Conservation (phyloP, 2,888 invertebrate genomes). For the Entomobrya multifasciata region DNA sequence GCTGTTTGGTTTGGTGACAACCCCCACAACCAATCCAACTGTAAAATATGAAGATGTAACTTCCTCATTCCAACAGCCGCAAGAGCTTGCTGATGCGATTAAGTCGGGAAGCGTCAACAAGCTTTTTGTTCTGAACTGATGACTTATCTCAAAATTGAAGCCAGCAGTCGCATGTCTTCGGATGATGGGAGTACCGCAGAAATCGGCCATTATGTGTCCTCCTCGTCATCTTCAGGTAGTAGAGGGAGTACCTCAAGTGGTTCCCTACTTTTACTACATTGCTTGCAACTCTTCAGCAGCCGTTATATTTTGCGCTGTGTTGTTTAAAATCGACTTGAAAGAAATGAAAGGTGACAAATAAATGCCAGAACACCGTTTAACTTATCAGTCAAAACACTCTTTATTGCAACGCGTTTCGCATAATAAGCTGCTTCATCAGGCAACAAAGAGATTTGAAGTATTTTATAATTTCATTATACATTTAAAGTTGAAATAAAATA, state of each 20-base stretch:
- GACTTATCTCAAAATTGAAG: constrained; percentile 2
- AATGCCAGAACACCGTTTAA: no score
- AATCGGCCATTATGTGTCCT: constrained; percentile 1
- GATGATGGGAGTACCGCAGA: constrained; percentile 47
- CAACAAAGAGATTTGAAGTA: no score
- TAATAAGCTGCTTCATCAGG: no score
- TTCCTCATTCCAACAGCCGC: constrained; percentile 78
- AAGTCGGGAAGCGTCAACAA: constrained; percentile 30
- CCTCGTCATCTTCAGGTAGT: constrained; percentile 12
- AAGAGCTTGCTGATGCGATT: constrained; percentile 72
- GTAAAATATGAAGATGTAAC: constrained; percentile 77
- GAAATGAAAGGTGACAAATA: no score
- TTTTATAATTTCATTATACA: no score
- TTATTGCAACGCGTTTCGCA: no score
- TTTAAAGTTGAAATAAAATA: no score
- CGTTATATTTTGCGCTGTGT: no score
- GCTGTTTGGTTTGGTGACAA: neutral
- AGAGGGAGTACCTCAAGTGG: constrained; percentile 14
- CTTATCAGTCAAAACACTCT: no score
- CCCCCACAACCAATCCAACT: neutral
- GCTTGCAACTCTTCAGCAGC: no score
- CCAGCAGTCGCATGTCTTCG: constrained; percentile 40
- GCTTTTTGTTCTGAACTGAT: constrained; percentile 39
- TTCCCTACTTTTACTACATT: no score
- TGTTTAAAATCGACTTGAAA: no score